A percentile compares a stretch with the other conserved stretches of the same genome.
phyloP scores from a whole-genome alignment of 2,113 vertebrate species.

The Neomonachus schauinslandi region DNA sequence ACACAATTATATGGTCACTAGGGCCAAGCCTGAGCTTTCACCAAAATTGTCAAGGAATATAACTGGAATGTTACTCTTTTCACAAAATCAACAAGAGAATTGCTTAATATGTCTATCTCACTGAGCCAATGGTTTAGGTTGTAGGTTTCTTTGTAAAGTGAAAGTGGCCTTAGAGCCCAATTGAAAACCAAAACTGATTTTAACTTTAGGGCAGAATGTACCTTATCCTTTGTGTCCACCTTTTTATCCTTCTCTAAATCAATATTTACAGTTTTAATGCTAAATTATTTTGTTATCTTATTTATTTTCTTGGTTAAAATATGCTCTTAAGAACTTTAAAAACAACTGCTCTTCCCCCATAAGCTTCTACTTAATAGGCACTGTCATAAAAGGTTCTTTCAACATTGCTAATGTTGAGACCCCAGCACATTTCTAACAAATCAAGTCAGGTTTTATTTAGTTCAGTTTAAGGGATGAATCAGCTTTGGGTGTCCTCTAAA shows the following conservation, averaged over 20 bases:
- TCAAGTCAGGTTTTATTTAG: conserved; percentile 61
- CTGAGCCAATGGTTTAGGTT: not conserved
- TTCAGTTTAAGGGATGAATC: conserved; percentile 63
- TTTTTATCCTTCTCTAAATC: conserved; percentile 15
- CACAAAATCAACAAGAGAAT: not conserved
- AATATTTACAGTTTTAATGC: conserved; percentile 32
- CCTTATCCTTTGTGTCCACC: not conserved
- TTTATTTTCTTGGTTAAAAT: conserved; percentile 66
- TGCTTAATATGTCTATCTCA: not conserved
- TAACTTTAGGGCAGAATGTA: not conserved
- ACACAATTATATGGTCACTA: not conserved
- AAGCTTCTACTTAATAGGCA: conserved; percentile 25
- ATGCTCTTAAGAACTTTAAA: conserved; percentile 61
- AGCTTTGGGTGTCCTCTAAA: conserved; percentile 61
- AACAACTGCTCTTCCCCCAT: conserved; percentile 24
- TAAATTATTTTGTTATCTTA: conserved; percentile 56
- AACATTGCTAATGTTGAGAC: conserved; percentile 54
- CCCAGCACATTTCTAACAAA: conserved; percentile 60
- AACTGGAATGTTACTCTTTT: not conserved
- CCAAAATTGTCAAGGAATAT: not conserved
- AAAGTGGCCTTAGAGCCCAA: conserved; percentile 8
- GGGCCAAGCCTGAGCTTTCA: not conserved
- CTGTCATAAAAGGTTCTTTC: conserved; percentile 49
- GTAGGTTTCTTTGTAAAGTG: not conserved
- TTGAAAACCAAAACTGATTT: conserved; percentile 32